Percentiles rank a stretch among this genome's conserved stretches.
These are phyloP conservation scores for Crepidodera aurea DNA, from an alignment of 2,888 invertebrate genomes.

Conservation along the genomic window DNA sequence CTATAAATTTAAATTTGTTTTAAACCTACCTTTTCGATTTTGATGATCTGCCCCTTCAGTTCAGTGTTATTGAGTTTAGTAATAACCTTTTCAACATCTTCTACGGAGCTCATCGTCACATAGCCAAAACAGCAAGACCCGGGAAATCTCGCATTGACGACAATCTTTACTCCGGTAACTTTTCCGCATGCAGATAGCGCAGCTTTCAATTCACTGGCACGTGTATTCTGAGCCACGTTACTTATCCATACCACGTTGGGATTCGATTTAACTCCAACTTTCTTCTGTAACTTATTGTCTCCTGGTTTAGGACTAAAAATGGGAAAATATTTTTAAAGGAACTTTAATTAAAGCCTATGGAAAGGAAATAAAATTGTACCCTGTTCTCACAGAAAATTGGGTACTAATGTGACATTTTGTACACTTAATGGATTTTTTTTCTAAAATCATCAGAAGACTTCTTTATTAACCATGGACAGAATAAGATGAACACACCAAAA, in stretches of 20 bases:
- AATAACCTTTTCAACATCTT: constrained; percentile 90
- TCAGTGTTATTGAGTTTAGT: constrained; percentile 91
- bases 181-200: constrained; percentile 92
- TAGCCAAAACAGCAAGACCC: constrained; percentile 95
- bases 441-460: neutral
- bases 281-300: constrained; percentile 40
- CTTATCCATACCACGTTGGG: constrained; percentile 92
- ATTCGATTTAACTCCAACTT: constrained; percentile 45
- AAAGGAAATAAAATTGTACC: constrained; percentile 16
- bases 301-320: constrained; percentile 31
- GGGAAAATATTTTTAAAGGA: constrained; percentile 14
- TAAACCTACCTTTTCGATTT: constrained; percentile 82
- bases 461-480: neutral
- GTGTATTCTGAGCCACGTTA: constrained; percentile 87
- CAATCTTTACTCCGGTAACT: constrained; percentile 95
- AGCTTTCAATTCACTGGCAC: constrained; percentile 93
- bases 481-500: neutral
- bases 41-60: constrained; percentile 92
- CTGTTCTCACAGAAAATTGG: constrained; percentile 19
- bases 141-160: constrained; percentile 92
- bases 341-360: neutral
- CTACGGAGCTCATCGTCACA: constrained; percentile 91
- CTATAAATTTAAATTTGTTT: too few species aligned
- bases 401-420: constrained; percentile 2
- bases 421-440: neutral